These are phyloP conservation scores for Dallia pectoralis DNA, from an alignment of 2,797 vertebrate genomes.

Conservation along the genomic window DNA sequence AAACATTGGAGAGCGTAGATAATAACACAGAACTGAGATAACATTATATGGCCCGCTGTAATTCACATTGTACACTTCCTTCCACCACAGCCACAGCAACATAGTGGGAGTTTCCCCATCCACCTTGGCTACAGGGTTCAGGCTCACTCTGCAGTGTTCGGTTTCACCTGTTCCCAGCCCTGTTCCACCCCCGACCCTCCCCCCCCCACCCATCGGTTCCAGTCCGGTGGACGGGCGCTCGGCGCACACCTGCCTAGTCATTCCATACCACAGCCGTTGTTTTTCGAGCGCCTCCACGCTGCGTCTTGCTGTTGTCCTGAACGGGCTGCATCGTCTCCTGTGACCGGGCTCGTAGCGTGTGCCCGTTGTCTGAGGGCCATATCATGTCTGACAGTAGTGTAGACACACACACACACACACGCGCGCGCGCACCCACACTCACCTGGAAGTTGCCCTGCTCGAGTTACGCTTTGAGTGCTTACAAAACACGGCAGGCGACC, in stretches of 20 bases:
- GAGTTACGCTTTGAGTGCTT: conserved; percentile 23
- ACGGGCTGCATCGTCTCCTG: not conserved
- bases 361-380: not conserved
- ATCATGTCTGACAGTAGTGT: conserved; percentile 10
- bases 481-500: conserved; percentile 11
- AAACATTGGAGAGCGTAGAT: too few species aligned
- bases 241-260: too few species aligned
- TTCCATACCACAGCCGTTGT: not conserved
- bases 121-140: not conserved
- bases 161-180: conserved; percentile 12
- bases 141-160: not conserved
- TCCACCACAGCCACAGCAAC: not conserved
- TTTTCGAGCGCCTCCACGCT: not conserved
- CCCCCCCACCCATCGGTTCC: not conserved
- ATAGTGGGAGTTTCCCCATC: conserved; percentile 3
- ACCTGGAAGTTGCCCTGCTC: conserved; percentile 21
- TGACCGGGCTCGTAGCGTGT: not conserved
- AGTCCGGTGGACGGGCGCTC: conserved; percentile 9
- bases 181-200: conserved; percentile 6
- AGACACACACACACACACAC: conserved; percentile 8
- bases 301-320: not conserved
- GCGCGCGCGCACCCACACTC: conserved; percentile 1
- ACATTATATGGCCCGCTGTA: too few species aligned
- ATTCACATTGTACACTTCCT: too few species aligned
- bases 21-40: too few species aligned